Evolutionary conservation across 2,113 vertebrate species (phyloP).

Genomic region (Megalops atlanticus): DNA sequence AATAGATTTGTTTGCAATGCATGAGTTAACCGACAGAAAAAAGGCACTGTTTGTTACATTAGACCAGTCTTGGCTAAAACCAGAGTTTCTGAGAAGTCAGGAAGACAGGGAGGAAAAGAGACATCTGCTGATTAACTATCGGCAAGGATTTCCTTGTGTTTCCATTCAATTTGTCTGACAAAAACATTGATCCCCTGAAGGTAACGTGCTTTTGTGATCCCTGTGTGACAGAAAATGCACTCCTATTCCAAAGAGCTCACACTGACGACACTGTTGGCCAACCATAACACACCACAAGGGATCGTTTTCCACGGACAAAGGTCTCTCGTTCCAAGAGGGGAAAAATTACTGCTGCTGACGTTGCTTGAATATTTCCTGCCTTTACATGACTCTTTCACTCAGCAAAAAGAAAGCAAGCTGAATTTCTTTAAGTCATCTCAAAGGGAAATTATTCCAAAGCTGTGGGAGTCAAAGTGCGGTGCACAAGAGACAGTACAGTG

Average conservation of each 20-base stretch:
- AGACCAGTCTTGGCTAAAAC: neutral
- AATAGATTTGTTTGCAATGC: too few relatives aligned
- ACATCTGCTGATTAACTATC: constrained; percentile 32
- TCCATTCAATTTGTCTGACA: constrained; percentile 51
- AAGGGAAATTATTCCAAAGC: neutral
- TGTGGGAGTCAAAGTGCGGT: neutral
- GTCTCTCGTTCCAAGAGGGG: constrained; percentile 57
- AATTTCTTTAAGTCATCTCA: neutral
- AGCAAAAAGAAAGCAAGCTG: neutral
- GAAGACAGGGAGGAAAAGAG: neutral
- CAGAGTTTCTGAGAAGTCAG: neutral
- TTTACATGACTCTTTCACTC: neutral
- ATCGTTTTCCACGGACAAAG: constrained; percentile 71
- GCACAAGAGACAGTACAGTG: neutral
- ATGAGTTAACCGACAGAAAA: neutral
- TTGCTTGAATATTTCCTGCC: neutral
- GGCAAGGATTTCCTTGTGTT: constrained; percentile 48
- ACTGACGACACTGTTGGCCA: constrained; percentile 60
- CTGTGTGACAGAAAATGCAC: constrained; percentile 22
- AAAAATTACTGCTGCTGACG: neutral
- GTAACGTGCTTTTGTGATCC: constrained; percentile 42
- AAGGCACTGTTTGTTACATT: neutral
- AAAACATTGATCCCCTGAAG: constrained; percentile 61
- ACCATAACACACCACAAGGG: constrained; percentile 57
- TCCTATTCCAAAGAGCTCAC: constrained; percentile 41